Percentiles rank a stretch among this genome's conserved stretches.
Evolutionary conservation across 2,797 vertebrate species (phyloP).

Genomic region (Menidia menidia): DNA sequence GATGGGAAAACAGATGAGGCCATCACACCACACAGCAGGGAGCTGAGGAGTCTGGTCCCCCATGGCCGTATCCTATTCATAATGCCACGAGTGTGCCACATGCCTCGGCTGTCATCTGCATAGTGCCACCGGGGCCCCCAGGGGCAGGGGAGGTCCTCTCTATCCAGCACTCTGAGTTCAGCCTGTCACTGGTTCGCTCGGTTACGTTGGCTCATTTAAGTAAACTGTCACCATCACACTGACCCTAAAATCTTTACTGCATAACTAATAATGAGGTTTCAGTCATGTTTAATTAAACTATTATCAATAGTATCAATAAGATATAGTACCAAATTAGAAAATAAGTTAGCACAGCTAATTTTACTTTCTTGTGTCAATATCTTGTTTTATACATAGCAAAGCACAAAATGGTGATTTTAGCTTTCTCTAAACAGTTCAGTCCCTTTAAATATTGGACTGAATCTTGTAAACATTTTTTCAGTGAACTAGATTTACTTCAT

Average conservation of each 20-base stretch:
- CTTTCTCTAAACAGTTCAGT: neutral
- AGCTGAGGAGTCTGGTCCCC: conserved; percentile 77
- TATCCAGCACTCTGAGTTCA: conserved; percentile 57
- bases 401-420: neutral
- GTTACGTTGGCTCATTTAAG: conserved; percentile 58
- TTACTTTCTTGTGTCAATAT: no score
- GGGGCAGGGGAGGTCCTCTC: conserved; percentile 55
- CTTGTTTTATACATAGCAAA: neutral
- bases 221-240: conserved; percentile 39
- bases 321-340: neutral
- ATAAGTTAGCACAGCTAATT: neutral
- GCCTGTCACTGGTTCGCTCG: conserved; percentile 51
- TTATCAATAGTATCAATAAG: neutral
- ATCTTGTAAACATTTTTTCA: no score
- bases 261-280: neutral
- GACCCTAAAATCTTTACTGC: conserved; percentile 32
- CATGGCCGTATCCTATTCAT: conserved; percentile 81
- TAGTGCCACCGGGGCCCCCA: conserved; percentile 65
- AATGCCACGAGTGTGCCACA: conserved; percentile 78
- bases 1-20: conserved; percentile 85
- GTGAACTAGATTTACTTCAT: conserved; percentile 35
- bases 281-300: conserved; percentile 8
- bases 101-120: conserved; percentile 78
- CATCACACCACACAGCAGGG: conserved; percentile 81
- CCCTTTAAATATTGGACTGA: conserved; percentile 12